These are phyloP conservation scores for Drosophila ananassae DNA, from an alignment of 1,140 invertebrate genomes.

Conservation along the genomic window DNA sequence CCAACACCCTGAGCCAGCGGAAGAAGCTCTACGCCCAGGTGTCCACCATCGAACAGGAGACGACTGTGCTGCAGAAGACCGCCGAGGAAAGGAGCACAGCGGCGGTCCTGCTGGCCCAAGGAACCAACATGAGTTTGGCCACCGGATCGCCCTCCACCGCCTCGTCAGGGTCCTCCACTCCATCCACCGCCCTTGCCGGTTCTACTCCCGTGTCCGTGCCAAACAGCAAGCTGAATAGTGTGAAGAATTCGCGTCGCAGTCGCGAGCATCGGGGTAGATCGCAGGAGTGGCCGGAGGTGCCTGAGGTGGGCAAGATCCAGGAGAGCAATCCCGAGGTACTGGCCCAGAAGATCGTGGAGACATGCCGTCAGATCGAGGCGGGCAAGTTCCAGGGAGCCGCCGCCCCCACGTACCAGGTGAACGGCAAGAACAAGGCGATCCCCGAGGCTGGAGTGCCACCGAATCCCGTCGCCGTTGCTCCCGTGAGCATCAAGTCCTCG, in stretches of 20 bases:
- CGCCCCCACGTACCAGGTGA: slow-evolving; percentile 28
- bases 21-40: slow-evolving; percentile 93
- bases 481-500: slow-evolving; percentile 16
- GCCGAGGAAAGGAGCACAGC: slow-evolving; percentile 87
- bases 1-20: slow-evolving; percentile 90
- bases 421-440: slow-evolving; percentile 40
- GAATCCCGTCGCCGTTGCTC: not conserved
- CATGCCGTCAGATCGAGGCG: slow-evolving; percentile 93
- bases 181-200: slow-evolving; percentile 27
- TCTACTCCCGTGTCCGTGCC: slow-evolving; percentile 36
- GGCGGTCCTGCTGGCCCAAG: slow-evolving; percentile 82
- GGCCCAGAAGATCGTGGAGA: slow-evolving; percentile 94
- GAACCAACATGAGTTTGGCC: slow-evolving; percentile 81
- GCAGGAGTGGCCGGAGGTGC: slow-evolving; percentile 95
- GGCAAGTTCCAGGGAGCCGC: slow-evolving; percentile 86
- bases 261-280: slow-evolving; percentile 90
- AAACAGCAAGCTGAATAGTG: slow-evolving; percentile 60
- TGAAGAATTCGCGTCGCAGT: slow-evolving; percentile 86
- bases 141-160: slow-evolving; percentile 32
- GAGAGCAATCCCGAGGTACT: slow-evolving; percentile 95
- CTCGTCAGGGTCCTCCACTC: slow-evolving; percentile 21
- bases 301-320: slow-evolving; percentile 94
- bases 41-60: slow-evolving; percentile 89
- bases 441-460: slow-evolving; percentile 50
- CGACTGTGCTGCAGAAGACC: slow-evolving; percentile 89